phyloP scores from a whole-genome alignment of 2,888 invertebrate species.

The Heliconius ismenius region DNA sequence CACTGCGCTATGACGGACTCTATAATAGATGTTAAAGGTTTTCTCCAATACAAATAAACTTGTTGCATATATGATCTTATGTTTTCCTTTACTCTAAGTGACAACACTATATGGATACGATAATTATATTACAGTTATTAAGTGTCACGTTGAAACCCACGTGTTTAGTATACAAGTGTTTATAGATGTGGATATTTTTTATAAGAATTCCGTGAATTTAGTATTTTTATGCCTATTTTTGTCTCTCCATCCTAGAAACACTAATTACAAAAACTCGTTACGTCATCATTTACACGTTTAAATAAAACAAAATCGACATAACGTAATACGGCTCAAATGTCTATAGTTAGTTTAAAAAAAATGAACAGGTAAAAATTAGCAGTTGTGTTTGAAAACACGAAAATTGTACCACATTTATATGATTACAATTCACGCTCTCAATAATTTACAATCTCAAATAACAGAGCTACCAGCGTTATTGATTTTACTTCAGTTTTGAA shows the following conservation, averaged over 20 bases:
- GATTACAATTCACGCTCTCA: neutral
- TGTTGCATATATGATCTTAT: neutral
- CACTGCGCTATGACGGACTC: neutral
- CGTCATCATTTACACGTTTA: too few relatives aligned
- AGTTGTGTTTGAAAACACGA: neutral
- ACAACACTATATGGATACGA: neutral
- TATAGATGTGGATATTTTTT: neutral
- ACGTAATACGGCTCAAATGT: too few relatives aligned
- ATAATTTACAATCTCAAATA: constrained; percentile 27
- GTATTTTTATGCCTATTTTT: too few relatives aligned
- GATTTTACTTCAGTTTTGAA: constrained; percentile 9
- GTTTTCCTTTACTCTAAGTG: neutral
- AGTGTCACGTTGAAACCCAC: neutral
- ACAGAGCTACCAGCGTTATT: constrained; percentile 23
- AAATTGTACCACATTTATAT: neutral
- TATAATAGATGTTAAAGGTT: neutral
- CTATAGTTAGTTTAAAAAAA: neutral
- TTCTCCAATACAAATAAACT: constrained; percentile 2
- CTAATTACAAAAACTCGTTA: too few relatives aligned
- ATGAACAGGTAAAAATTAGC: neutral
- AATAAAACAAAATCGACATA: too few relatives aligned
- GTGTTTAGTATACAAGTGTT: neutral
- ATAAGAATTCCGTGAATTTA: neutral
- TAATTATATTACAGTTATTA: constrained; percentile 18
- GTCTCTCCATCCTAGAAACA: too few relatives aligned